Conservation (phyloP, 2,113 vertebrate genomes). For the Carassius carassius region DNA sequence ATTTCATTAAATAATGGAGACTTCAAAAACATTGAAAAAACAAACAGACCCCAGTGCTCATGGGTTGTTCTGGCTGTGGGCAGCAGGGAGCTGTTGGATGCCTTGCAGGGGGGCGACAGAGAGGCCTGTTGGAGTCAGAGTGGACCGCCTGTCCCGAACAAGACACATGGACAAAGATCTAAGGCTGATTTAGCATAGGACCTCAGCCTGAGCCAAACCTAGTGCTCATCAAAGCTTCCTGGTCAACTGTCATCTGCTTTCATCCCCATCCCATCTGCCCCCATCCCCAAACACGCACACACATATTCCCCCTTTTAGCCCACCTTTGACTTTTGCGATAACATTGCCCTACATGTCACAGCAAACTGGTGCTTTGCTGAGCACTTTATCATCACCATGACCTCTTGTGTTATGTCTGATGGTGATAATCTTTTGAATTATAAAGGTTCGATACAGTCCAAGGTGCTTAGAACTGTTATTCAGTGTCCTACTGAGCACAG, state of each 20-base stretch:
- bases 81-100: conserved; percentile 52
- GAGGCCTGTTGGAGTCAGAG: conserved; percentile 42
- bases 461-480: conserved; percentile 7
- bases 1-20: not conserved
- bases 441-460: conserved; percentile 9
- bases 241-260: conserved; percentile 48
- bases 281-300: conserved; percentile 7
- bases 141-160: conserved; percentile 49
- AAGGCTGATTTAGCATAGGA: conserved; percentile 45
- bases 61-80: conserved; percentile 33
- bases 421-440: conserved; percentile 9
- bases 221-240: conserved; percentile 52
- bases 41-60: not conserved
- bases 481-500: conserved; percentile 8
- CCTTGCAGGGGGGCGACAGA: conserved; percentile 31
- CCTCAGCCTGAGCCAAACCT: conserved; percentile 49
- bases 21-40: too few species aligned
- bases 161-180: conserved; percentile 50
- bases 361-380: not conserved
- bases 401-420: not conserved
- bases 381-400: not conserved
- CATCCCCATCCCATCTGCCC: conserved; percentile 52
- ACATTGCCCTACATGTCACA: not conserved
- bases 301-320: not conserved
- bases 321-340: conserved; percentile 36